Conservation (phyloP, 2,888 invertebrate species). For the Phyllotreta striolata region DNA sequence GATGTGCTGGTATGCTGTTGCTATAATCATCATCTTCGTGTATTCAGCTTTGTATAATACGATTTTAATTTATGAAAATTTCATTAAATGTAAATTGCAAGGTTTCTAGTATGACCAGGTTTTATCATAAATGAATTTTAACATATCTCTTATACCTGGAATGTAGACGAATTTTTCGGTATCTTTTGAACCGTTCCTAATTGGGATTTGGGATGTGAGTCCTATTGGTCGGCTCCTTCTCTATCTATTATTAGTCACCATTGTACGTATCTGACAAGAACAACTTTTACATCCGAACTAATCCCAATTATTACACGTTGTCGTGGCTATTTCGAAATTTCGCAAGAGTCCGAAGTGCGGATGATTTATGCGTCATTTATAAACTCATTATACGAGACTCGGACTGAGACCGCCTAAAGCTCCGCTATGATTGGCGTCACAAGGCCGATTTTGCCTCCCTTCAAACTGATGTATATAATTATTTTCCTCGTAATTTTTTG, state of each 20-base stretch:
- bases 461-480: conserved; percentile 57
- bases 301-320: conserved; percentile 53
- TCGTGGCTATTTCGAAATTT: conserved; percentile 47
- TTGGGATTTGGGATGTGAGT: too few species aligned
- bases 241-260: not conserved
- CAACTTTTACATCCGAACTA: conserved; percentile 53
- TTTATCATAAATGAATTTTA: too few species aligned
- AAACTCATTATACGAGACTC: conserved; percentile 62
- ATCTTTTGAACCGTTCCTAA: too few species aligned
- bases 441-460: conserved; percentile 57
- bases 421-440: conserved; percentile 60
- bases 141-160: too few species aligned
- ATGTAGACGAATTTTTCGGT: too few species aligned
- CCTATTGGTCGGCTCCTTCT: too few species aligned
- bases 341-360: conserved; percentile 49
- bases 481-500: conserved; percentile 51
- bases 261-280: conserved; percentile 45
- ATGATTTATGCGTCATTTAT: conserved; percentile 64
- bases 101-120: too few species aligned
- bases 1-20: too few species aligned
- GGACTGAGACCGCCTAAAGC: conserved; percentile 58
- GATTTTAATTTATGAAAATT: too few species aligned
- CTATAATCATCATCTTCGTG: too few species aligned
- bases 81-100: too few species aligned
- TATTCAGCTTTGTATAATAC: too few species aligned